phyloP scores from a whole-genome alignment of 2,888 invertebrate species.

The Nycteola revayana region DNA sequence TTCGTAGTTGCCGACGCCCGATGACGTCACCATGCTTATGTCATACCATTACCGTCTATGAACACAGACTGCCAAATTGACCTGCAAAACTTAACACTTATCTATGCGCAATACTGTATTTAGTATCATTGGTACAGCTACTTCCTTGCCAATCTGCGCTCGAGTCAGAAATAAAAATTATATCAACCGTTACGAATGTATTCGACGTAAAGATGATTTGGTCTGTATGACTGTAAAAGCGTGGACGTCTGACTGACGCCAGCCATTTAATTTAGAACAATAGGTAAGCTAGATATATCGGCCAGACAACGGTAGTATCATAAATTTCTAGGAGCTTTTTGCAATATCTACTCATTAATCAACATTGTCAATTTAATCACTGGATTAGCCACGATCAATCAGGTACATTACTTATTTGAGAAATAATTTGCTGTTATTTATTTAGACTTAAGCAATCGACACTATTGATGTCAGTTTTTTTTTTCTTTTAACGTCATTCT shows the following conservation, averaged over 20 bases:
- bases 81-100: conserved; percentile 40
- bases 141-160: conserved; percentile 31
- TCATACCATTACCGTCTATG: conserved; percentile 60
- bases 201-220: conserved; percentile 40
- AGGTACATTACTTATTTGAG: too few species aligned
- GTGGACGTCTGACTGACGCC: conserved; percentile 22
- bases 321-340: conserved; percentile 10
- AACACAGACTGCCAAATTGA: conserved; percentile 48
- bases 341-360: conserved; percentile 1
- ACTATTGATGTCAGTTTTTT: too few species aligned
- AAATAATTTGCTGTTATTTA: too few species aligned
- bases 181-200: conserved; percentile 20
- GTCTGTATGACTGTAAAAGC: conserved; percentile 46
- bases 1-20: conserved; percentile 73
- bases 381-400: too few species aligned
- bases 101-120: conserved; percentile 19
- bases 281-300: conserved; percentile 34
- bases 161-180: conserved; percentile 24
- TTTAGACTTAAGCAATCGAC: too few species aligned
- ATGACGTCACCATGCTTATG: conserved; percentile 78
- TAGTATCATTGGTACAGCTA: conserved; percentile 22
- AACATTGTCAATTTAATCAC: too few species aligned
- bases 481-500: too few species aligned
- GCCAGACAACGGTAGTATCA: conserved; percentile 24
- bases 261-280: conserved; percentile 48